Evolutionary conservation across 1,140 invertebrate genomes (phyloP), one percentile per base, ranked within the genome.

Genomic region (Leptopilina boulardi): DNA sequence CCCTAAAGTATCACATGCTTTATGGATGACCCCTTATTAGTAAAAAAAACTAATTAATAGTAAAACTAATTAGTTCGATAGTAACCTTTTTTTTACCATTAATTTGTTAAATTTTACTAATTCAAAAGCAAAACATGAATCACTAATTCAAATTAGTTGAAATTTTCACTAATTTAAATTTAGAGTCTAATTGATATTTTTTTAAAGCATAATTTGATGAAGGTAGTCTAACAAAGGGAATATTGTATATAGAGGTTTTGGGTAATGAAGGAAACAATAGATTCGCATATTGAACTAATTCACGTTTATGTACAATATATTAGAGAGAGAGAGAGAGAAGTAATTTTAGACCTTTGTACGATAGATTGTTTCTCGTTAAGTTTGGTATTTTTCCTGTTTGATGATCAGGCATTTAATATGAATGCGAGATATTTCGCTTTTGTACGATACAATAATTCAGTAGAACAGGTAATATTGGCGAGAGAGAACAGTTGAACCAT

Each of bases 361-460:
- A 78, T 77, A 81, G 83, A 88, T 86, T 81, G 77, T 59, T 84
- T 84, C 84, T 87, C 83, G 86, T 87, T 85, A 86, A 82, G 85
- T 78, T 83, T 77, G 13, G 26, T 72, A 75, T 80, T 82, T 82
- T 78, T 71, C 72, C 80, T 73, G 79, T 82, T 74, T 77, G 77
- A 79, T 80, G 78, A 78, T 77, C 78, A 70, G 81, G 82, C 79
- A 89, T 89, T 89, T 87, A 89, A 88, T 89, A 89, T 88, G 85
- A 85, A 89, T 86, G 83, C 85, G 84, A 87, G 86, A 88, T 89
- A 90, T 90, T 89, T 88, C 85, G 83, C 85, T 77, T 79, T 80
- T 83, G 86, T 82, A 84, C 84, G 83, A 85, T 84, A 88, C 87
- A 88, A 89, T 89, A 88, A 89, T 89, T 89, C 88, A 89, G 87